Conservation (phyloP, 2,888 invertebrate species). For the Conistra vaccinii region DNA sequence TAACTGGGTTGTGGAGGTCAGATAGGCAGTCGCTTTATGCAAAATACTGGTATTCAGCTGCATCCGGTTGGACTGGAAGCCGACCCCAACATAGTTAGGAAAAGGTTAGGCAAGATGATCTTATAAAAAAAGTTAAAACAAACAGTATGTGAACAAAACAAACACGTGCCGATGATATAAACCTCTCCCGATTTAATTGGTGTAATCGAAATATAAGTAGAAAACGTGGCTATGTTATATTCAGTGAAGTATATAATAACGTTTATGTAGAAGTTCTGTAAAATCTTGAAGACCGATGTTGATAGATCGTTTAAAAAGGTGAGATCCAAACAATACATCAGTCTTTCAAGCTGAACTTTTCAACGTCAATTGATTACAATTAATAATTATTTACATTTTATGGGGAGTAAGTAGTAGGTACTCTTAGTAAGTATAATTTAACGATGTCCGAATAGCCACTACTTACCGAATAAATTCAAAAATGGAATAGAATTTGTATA, state of each 20-base stretch:
- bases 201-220: slow-evolving; percentile 14
- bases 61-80: no score
- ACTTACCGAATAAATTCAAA: no score
- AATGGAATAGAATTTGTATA: no score
- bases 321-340: slow-evolving; percentile 19
- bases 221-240: slow-evolving; percentile 6
- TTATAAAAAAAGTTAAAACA: slow-evolving; percentile 10
- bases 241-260: background rate
- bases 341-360: slow-evolving; percentile 10
- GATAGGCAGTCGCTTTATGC: no score
- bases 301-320: slow-evolving; percentile 10
- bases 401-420: no score
- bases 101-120: no score
- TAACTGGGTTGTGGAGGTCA: no score
- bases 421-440: background rate
- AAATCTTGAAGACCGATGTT: background rate
- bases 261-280: background rate
- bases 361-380: background rate
- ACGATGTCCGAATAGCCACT: no score
- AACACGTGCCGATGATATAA: slow-evolving; percentile 23
- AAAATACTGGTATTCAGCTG: no score
- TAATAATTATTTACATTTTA: no score
- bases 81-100: no score
- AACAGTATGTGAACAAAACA: background rate
- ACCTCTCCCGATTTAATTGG: slow-evolving; percentile 29